Evolutionary conservation across 1,140 invertebrate genomes (phyloP).

Genomic region (Philotrypesis tridentata): DNA sequence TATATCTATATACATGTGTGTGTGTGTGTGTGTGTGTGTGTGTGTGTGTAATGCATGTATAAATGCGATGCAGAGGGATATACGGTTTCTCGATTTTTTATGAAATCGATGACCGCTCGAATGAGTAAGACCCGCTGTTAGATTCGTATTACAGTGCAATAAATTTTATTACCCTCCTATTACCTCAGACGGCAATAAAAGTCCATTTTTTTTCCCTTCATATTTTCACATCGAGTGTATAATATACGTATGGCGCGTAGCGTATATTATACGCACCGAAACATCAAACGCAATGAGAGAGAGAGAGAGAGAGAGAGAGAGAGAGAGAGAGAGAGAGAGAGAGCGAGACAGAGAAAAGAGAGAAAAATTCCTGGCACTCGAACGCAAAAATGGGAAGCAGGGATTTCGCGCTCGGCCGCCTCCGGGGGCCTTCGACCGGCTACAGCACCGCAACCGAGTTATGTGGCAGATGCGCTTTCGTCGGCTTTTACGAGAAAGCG

Average conservation of each 20-base stretch:
- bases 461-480: constrained; percentile 39
- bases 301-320: no score
- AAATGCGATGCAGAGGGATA: neutral
- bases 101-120: neutral
- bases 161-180: neutral
- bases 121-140: neutral
- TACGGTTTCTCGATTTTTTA: neutral
- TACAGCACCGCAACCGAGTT: neutral
- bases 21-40: no score
- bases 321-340: no score
- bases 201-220: neutral
- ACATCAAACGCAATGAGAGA: no score
- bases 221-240: neutral
- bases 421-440: neutral
- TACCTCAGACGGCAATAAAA: neutral
- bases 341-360: no score
- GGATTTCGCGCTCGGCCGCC: constrained; percentile 12
- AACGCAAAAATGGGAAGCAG: neutral
- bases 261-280: no score
- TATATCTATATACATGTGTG: no score
- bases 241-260: no score
- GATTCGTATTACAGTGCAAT: neutral
- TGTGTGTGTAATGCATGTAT: no score
- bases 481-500: constrained; percentile 36
- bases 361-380: no score